phyloP scores from a whole-genome alignment of 2,888 invertebrate genomes.

The Tholera decimalis region DNA sequence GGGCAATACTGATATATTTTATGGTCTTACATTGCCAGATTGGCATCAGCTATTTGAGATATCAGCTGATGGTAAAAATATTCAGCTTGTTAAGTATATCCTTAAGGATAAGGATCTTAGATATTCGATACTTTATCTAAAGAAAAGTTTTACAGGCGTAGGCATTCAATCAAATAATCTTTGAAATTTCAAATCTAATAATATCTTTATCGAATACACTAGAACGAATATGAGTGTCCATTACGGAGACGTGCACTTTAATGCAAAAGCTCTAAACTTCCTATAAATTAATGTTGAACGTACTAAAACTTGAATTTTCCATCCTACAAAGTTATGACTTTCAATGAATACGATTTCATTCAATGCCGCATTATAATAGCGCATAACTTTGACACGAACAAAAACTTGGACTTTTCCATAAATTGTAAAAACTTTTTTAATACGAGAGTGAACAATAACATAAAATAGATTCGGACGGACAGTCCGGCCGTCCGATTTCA shows the following conservation, averaged over 20 bases:
- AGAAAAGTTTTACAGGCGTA: slow-evolving; percentile 6
- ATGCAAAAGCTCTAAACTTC: slow-evolving; percentile 33
- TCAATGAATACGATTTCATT: slow-evolving; percentile 56
- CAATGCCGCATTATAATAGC: slow-evolving; percentile 53
- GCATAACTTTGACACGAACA: slow-evolving; percentile 62
- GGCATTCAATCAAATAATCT: not conserved
- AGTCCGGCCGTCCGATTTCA: slow-evolving; percentile 73
- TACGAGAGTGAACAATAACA: slow-evolving; percentile 73
- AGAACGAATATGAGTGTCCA: not conserved
- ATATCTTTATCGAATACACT: not conserved
- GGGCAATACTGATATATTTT: slow-evolving; percentile 36
- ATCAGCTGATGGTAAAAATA: slow-evolving; percentile 28
- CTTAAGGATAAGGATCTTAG: slow-evolving; percentile 22
- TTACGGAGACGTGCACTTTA: slow-evolving; percentile 19
- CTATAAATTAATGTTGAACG: slow-evolving; percentile 39
- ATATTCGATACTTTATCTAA: slow-evolving; percentile 28
- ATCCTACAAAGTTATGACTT: slow-evolving; percentile 54
- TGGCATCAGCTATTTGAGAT: slow-evolving; percentile 36
- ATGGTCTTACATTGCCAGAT: slow-evolving; percentile 31
- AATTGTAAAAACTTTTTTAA: slow-evolving; percentile 65
- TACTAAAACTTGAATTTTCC: slow-evolving; percentile 49
- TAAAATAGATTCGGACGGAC: slow-evolving; percentile 69
- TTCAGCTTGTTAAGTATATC: slow-evolving; percentile 41
- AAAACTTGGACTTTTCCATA: slow-evolving; percentile 60
- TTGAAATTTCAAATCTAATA: not conserved